phyloP scores from a whole-genome alignment of 2,888 invertebrate genomes.

The Metellina segmentata region DNA sequence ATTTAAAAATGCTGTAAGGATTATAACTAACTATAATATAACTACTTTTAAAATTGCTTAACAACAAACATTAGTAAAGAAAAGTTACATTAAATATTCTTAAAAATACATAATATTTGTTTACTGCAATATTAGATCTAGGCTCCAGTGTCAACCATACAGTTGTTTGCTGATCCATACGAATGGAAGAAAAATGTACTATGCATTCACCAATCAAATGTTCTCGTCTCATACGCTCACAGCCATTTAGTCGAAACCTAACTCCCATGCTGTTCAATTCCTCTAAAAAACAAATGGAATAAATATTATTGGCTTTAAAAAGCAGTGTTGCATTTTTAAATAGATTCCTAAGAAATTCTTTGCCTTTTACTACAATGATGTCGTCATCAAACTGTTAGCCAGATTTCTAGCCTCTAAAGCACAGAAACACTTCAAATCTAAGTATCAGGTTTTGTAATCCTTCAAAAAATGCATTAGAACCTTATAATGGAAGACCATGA shows the following conservation, averaged over 20 bases:
- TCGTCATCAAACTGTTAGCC: too few relatives aligned
- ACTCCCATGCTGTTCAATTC: constrained; percentile 96
- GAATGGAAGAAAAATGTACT: constrained; percentile 93
- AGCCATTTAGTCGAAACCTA: constrained; percentile 93
- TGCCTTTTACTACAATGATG: not conserved
- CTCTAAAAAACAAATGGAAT: constrained; percentile 83
- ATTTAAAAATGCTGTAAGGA: too few relatives aligned
- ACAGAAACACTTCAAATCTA: too few relatives aligned
- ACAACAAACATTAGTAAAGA: too few relatives aligned
- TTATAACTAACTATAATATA: too few relatives aligned
- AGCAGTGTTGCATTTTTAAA: not conserved
- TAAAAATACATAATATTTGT: constrained; percentile 3
- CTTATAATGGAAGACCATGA: too few relatives aligned
- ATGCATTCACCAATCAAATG: constrained; percentile 94
- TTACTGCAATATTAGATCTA: constrained; percentile 79
- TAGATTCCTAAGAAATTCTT: not conserved
- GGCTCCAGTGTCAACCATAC: constrained; percentile 92
- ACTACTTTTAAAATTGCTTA: too few relatives aligned
- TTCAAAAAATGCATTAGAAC: too few relatives aligned
- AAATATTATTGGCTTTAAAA: not conserved
- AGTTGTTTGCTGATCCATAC: constrained; percentile 93
- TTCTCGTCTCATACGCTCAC: constrained; percentile 95
- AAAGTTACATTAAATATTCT: too few relatives aligned
- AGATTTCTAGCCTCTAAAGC: too few relatives aligned
- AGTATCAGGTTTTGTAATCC: too few relatives aligned